phyloP scores from a whole-genome alignment of 2,888 invertebrate genomes.

The Oligia strigilis region DNA sequence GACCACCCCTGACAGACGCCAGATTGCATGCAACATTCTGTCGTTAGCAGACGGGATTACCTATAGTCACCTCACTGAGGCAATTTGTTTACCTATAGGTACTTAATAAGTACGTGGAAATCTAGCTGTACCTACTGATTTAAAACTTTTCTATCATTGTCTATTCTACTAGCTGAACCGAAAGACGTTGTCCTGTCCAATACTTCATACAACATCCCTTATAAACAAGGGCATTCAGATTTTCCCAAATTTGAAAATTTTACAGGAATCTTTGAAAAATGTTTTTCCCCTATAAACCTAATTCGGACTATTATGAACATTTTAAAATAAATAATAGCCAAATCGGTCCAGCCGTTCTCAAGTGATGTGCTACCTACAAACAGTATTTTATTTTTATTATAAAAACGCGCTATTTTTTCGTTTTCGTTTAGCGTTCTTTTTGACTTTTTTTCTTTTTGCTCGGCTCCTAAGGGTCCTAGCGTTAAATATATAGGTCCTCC shows the following conservation, averaged over 20 bases:
- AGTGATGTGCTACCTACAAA: not conserved
- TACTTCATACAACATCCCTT: no score
- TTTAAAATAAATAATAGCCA: not conserved
- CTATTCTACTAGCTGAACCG: not conserved
- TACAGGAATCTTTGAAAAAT: not conserved
- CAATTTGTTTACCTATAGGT: conserved; percentile 18
- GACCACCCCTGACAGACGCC: conserved; percentile 74
- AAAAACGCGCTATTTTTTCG: no score
- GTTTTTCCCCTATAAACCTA: not conserved
- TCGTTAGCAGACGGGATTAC: conserved; percentile 62
- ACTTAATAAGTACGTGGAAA: not conserved
- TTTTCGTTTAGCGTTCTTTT: no score
- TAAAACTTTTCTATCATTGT: not conserved
- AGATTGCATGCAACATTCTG: conserved; percentile 73
- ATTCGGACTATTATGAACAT: not conserved
- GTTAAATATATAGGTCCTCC: not conserved
- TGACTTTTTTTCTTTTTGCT: not conserved
- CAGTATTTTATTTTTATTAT: no score
- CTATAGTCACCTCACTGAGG: conserved; percentile 30
- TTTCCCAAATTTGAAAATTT: no score
- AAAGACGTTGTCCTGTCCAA: not conserved
- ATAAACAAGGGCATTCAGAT: not conserved
- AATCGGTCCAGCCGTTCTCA: not conserved
- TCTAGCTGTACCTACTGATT: not conserved
- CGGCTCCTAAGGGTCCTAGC: not conserved